Conservation (phyloP, 2,113 vertebrate genomes). For the Solenodon paradoxus region DNA sequence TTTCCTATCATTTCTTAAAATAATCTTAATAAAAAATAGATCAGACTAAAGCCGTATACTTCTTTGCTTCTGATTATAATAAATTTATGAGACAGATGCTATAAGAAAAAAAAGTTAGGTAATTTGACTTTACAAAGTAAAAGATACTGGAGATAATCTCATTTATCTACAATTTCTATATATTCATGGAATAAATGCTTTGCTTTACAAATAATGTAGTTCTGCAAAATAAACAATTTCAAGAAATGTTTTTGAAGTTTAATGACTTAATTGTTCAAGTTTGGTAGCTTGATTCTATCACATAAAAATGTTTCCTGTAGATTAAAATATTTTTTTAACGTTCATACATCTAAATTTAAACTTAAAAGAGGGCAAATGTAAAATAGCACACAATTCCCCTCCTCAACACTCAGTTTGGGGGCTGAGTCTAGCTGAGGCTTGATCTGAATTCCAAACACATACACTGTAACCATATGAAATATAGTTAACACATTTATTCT, state of each 20-base stretch:
- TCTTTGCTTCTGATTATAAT: not conserved
- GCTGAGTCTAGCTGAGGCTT: not conserved
- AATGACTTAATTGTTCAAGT: not conserved
- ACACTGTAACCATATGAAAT: constrained; percentile 20
- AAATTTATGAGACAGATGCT: not conserved
- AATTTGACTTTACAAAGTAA: not conserved
- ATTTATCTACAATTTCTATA: not conserved
- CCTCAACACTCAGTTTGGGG: not conserved
- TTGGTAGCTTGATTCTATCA: not conserved
- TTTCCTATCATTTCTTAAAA: not conserved
- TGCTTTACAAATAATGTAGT: not conserved
- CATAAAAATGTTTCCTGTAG: not conserved
- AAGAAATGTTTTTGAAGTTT: not conserved
- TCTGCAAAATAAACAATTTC: not conserved
- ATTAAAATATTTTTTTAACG: not conserved
- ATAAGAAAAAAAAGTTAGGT: not conserved
- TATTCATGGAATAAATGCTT: not conserved
- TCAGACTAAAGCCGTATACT: not conserved
- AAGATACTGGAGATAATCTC: not conserved
- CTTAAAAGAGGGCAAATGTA: not conserved
- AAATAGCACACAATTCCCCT: not conserved
- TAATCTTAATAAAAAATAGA: not conserved
- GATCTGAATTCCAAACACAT: constrained; percentile 25
- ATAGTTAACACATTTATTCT: constrained; percentile 75
- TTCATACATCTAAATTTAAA: not conserved